These are phyloP conservation scores for Pseudopipra pipra DNA, from an alignment of 2,113 vertebrate species.

Conservation along the genomic window DNA sequence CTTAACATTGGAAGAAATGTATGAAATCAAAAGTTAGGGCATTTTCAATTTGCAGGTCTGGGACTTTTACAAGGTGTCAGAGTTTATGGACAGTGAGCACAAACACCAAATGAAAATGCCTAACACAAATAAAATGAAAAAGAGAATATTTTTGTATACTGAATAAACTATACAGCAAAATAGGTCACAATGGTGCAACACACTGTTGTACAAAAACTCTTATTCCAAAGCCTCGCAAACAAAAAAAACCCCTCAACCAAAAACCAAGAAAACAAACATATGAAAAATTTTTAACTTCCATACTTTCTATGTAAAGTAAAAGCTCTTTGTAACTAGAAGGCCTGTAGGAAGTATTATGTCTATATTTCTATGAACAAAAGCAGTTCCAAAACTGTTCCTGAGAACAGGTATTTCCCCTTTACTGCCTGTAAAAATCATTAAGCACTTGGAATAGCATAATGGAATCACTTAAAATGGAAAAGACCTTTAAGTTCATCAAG, in stretches of 20 bases:
- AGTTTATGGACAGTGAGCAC: constrained; percentile 23
- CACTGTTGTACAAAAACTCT: not conserved
- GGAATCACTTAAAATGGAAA: not conserved
- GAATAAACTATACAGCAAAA: not conserved
- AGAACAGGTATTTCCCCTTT: not conserved
- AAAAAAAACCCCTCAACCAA: not conserved
- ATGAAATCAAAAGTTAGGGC: constrained; percentile 5
- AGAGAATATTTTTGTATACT: not conserved
- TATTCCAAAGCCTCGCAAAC: not conserved
- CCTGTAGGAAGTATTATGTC: not conserved
- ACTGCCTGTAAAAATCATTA: not conserved
- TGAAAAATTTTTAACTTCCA: not conserved
- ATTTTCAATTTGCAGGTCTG: constrained; percentile 24
- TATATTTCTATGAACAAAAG: not conserved
- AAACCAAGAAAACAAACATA: not conserved
- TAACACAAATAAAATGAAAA: not conserved
- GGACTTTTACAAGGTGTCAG: constrained; percentile 35
- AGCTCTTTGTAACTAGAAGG: not conserved
- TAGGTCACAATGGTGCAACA: not conserved
- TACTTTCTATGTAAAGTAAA: not conserved
- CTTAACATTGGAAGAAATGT: not conserved
- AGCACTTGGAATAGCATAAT: not conserved
- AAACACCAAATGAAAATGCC: constrained; percentile 45
- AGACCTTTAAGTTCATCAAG: not conserved
- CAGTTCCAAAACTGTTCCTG: not conserved